Percentiles rank a stretch among this genome's conserved stretches.
phyloP scores from a whole-genome alignment of 2,888 invertebrate species.

The Cheilosia urbana region DNA sequence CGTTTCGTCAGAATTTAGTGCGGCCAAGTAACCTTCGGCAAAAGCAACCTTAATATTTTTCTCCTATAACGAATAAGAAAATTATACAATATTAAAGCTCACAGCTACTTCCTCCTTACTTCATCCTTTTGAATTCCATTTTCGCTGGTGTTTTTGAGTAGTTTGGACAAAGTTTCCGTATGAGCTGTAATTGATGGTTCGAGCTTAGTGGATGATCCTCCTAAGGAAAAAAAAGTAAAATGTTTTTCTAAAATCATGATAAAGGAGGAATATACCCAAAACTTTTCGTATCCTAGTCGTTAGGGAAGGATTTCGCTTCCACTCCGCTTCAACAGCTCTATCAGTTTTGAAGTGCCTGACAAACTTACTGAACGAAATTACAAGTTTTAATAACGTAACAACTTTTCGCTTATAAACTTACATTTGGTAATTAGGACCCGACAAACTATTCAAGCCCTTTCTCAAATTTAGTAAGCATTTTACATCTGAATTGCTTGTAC shows the following conservation, averaged over 20 bases:
- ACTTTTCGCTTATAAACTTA: slow-evolving; percentile 52
- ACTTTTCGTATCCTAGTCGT: slow-evolving; percentile 87
- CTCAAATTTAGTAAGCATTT: slow-evolving; percentile 53
- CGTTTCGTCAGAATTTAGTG: slow-evolving; percentile 84
- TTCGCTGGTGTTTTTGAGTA: slow-evolving; percentile 78
- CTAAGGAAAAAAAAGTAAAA: slow-evolving; percentile 11
- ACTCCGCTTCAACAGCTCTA: slow-evolving; percentile 88
- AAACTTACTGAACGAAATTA: slow-evolving; percentile 77
- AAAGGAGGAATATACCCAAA: slow-evolving; percentile 79
- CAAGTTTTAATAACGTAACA: not conserved
- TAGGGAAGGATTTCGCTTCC: slow-evolving; percentile 89
- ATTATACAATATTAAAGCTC: not conserved
- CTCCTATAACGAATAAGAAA: slow-evolving; percentile 84
- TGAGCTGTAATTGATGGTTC: slow-evolving; percentile 78
- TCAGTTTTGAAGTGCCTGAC: slow-evolving; percentile 91
- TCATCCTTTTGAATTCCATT: slow-evolving; percentile 76
- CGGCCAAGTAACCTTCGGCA: slow-evolving; percentile 95
- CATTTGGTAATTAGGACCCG: slow-evolving; percentile 77
- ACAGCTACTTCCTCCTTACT: slow-evolving; percentile 69
- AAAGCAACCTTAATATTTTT: slow-evolving; percentile 94
- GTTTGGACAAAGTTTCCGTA: slow-evolving; percentile 80
- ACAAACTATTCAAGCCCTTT: slow-evolving; percentile 75
- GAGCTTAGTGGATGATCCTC: slow-evolving; percentile 77
- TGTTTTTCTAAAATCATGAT: not conserved
- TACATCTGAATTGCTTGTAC: slow-evolving; percentile 38